phyloP scores from a whole-genome alignment of 2,797 vertebrate genomes.

The Pangasius sanitwongsei region DNA sequence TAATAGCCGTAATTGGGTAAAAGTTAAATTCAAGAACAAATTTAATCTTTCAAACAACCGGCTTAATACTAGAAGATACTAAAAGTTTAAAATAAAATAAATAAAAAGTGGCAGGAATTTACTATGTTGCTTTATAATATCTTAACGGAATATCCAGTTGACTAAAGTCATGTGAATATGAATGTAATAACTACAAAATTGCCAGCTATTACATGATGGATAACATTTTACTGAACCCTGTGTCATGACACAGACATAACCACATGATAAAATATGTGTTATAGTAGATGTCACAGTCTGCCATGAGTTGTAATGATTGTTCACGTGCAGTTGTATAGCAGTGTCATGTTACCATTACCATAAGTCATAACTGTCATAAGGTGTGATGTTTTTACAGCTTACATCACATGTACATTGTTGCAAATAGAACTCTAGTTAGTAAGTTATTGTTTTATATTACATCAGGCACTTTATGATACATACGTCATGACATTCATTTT shows the following conservation, averaged over 20 bases:
- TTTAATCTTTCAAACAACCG: neutral
- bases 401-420: neutral
- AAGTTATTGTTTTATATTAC: neutral
- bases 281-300: neutral
- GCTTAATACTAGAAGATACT: neutral
- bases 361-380: neutral
- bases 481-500: neutral
- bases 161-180: neutral
- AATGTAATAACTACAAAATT: neutral
- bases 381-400: neutral
- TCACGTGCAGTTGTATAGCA: neutral
- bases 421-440: neutral
- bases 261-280: neutral
- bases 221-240: neutral
- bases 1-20: neutral
- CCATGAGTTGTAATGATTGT: neutral
- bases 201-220: neutral
- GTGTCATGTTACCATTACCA: neutral
- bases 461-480: neutral
- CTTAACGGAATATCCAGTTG: neutral
- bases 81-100: neutral
- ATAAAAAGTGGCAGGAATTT: neutral
- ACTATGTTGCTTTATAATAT: neutral
- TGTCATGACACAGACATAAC: neutral
- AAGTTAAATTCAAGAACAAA: neutral